Base-by-base conservation (phyloP, 1,140 invertebrate species). In the Mamestra configurata region DNA sequence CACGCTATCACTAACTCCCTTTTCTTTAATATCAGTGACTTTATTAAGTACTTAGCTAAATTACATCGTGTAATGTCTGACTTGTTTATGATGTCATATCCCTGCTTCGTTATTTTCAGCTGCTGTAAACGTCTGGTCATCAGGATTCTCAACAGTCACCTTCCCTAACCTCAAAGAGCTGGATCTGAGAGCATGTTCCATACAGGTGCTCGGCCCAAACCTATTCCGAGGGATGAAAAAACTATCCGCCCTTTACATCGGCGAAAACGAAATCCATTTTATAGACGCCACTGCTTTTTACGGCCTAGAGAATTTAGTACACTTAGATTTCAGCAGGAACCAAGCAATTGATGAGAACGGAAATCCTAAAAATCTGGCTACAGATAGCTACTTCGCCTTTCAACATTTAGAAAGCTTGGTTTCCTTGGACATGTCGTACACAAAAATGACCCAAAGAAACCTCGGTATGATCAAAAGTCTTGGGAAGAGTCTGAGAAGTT, bases 241-340 rank as follows among this genome's bases (percentile, higher is more conserved):
- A 4, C 77, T 96, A 2, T 81, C 88, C 8, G 87, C 91, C 6
- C 82, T 96, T 1, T 96, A 95, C 73, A 85, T 96, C 43, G 93
- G 95, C 2, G 90, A 95, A 76, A 96, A 96, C 70, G 93, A 92
- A 24, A 95, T 96, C 8, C 75, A 91, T 59, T 86, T 82, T 3
- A 91, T 96, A 4, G 81, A 91, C 20, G 59, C 86, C 0, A 87
- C 90, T 11, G 91, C 93, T 0, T 96, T 96, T 43, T 18, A 37
- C 0, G 87, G 93, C 13, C 79, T 96, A 2, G 80, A 27, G 2
- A 87, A 82, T 15, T 53, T 96, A 8, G 79, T 90, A 15, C 95
- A 96, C 82, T 80, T 96, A 18, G 96, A 96, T 78, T 59, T 96
- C 4, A 96, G 96, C 37, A 93, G 92, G 71, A 96, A 96, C 46